These are phyloP conservation scores for Hypena proboscidalis DNA, from an alignment of 2,888 invertebrate genomes.

Conservation along the genomic window DNA sequence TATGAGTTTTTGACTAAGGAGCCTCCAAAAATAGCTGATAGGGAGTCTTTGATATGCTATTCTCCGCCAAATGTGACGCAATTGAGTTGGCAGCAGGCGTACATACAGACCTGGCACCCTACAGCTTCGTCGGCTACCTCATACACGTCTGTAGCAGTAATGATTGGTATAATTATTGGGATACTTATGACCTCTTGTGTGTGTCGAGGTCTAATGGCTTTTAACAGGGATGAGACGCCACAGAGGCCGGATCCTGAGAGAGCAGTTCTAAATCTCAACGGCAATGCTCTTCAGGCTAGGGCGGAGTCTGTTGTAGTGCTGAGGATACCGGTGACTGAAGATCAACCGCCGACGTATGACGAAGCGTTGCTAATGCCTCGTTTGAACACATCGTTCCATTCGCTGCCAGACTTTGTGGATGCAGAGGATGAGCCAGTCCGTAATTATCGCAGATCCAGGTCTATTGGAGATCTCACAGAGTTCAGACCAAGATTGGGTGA, in stretches of 20 bases:
- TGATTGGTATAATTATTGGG: slow-evolving; percentile 82
- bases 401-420: slow-evolving; percentile 78
- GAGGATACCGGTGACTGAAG: slow-evolving; percentile 68
- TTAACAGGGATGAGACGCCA: slow-evolving; percentile 65
- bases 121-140: slow-evolving; percentile 62
- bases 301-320: slow-evolving; percentile 64
- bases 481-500: slow-evolving; percentile 62
- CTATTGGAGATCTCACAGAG: slow-evolving; percentile 77
- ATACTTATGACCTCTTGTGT: slow-evolving; percentile 84
- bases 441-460: slow-evolving; percentile 71
- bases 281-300: slow-evolving; percentile 51
- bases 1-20: slow-evolving; percentile 86
- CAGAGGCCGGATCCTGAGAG: slow-evolving; percentile 68
- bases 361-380: slow-evolving; percentile 91
- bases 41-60: slow-evolving; percentile 86
- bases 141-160: slow-evolving; percentile 84
- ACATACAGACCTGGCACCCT: slow-evolving; percentile 87
- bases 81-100: slow-evolving; percentile 88
- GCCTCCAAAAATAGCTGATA: slow-evolving; percentile 78
- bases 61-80: slow-evolving; percentile 88
- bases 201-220: slow-evolving; percentile 78
- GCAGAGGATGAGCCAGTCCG: slow-evolving; percentile 60
- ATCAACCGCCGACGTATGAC: slow-evolving; percentile 89
- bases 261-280: slow-evolving; percentile 70
- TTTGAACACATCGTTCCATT: slow-evolving; percentile 86